Conservation (phyloP, 2,113 vertebrate genomes). For the Donacobius atricapilla region DNA sequence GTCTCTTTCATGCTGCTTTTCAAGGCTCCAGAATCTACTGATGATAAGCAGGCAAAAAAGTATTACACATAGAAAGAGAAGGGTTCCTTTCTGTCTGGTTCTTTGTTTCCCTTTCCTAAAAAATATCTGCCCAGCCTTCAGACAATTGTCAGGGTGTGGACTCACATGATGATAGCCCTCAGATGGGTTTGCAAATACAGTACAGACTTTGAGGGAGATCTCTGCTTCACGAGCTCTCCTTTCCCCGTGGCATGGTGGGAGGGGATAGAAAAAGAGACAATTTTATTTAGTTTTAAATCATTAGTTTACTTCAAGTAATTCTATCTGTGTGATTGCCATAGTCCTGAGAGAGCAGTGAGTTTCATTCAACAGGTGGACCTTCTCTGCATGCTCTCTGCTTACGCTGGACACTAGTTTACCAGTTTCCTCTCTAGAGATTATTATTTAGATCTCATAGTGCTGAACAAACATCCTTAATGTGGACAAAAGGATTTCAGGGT, state of each 20-base stretch:
- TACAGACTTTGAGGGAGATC: background rate
- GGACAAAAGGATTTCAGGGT: conserved; percentile 18
- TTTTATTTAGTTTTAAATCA: background rate
- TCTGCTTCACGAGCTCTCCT: background rate
- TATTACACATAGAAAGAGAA: background rate
- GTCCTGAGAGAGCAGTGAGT: background rate
- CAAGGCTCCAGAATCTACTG: background rate
- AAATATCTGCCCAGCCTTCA: background rate
- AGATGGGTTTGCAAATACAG: background rate
- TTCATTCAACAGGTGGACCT: background rate
- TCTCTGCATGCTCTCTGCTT: background rate
- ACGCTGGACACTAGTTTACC: background rate
- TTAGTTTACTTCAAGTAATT: background rate
- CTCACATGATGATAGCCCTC: rapidly evolving
- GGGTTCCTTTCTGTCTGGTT: background rate
- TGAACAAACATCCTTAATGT: background rate
- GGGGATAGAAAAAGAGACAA: background rate
- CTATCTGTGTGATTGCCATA: background rate
- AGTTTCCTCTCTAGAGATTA: background rate
- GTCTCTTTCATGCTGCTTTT: background rate
- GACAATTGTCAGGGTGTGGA: background rate
- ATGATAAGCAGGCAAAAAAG: background rate
- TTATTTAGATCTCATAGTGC: background rate
- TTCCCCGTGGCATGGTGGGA: background rate
- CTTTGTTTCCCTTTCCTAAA: background rate